phyloP scores from a whole-genome alignment of 2,797 vertebrate genomes.

The Phaenicophaeus curvirostris region DNA sequence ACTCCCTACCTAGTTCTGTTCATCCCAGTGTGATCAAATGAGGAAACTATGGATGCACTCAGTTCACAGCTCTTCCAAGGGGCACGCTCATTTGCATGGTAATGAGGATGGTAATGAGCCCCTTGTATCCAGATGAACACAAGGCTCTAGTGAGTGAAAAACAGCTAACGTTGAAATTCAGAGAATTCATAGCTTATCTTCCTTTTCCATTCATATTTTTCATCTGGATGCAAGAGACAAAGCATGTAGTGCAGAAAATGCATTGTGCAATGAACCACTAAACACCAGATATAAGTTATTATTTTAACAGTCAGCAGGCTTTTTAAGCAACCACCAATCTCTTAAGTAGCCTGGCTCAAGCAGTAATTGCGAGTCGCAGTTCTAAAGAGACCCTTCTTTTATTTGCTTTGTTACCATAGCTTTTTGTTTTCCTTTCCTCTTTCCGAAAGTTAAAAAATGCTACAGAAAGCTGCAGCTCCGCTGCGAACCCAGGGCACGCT shows the following conservation, averaged over 20 bases:
- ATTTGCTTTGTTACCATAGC: conserved; percentile 41
- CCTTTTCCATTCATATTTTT: background rate
- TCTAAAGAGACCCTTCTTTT: conserved; percentile 49
- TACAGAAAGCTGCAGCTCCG: background rate
- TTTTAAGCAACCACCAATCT: background rate
- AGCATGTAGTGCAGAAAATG: background rate
- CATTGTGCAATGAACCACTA: background rate
- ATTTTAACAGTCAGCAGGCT: background rate
- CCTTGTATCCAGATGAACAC: conserved; percentile 44
- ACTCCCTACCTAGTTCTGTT: background rate
- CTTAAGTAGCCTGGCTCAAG: conserved; percentile 27
- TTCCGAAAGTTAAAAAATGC: background rate
- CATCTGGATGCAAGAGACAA: background rate
- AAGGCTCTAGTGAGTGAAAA: background rate
- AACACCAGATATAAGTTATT: background rate
- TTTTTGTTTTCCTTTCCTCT: conserved; percentile 32
- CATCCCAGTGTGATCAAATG: background rate
- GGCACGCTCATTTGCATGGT: conserved; percentile 38
- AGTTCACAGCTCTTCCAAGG: background rate
- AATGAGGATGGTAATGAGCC: conserved; percentile 46
- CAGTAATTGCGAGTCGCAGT: background rate
- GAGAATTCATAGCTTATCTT: background rate
- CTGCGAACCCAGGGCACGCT: background rate
- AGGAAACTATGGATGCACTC: conserved; percentile 17
- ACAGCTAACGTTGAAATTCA: background rate